These are phyloP conservation scores for Microtus richardsoni DNA, from an alignment of 2,113 vertebrate species.

Conservation along the genomic window DNA sequence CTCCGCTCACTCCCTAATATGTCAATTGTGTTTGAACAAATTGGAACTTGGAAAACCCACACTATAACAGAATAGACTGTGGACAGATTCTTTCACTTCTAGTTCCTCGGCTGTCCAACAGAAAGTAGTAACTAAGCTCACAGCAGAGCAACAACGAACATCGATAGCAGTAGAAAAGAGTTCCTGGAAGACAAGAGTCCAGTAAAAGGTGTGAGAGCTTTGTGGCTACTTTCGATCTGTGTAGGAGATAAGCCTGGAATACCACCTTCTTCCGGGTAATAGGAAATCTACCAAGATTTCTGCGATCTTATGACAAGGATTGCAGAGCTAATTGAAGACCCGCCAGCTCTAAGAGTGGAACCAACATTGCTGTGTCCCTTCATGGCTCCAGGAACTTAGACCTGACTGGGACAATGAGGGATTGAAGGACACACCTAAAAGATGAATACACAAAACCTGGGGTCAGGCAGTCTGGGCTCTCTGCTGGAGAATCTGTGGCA, in stretches of 20 bases:
- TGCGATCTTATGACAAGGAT: background rate
- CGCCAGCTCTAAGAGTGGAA: background rate
- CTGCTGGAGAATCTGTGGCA: background rate
- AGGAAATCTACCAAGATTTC: background rate
- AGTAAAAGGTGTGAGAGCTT: background rate
- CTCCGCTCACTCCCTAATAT: background rate
- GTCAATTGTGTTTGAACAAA: background rate
- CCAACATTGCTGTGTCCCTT: background rate
- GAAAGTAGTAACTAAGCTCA: background rate
- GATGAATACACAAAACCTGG: background rate
- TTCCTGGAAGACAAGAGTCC: background rate
- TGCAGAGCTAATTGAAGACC: background rate
- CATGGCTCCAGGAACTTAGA: background rate
- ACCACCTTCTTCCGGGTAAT: background rate
- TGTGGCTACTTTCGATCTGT: background rate
- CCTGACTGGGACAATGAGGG: background rate
- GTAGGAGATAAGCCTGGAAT: background rate
- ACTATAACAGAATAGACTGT: background rate
- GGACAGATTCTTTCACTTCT: background rate
- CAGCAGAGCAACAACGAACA: background rate
- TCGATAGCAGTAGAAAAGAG: background rate
- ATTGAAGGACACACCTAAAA: background rate
- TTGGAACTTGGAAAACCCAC: constrained; percentile 42
- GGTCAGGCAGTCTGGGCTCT: background rate
- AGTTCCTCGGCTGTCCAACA: background rate